These are phyloP conservation scores for Heliconius sara DNA, from an alignment of 2,888 invertebrate genomes.

Conservation along the genomic window DNA sequence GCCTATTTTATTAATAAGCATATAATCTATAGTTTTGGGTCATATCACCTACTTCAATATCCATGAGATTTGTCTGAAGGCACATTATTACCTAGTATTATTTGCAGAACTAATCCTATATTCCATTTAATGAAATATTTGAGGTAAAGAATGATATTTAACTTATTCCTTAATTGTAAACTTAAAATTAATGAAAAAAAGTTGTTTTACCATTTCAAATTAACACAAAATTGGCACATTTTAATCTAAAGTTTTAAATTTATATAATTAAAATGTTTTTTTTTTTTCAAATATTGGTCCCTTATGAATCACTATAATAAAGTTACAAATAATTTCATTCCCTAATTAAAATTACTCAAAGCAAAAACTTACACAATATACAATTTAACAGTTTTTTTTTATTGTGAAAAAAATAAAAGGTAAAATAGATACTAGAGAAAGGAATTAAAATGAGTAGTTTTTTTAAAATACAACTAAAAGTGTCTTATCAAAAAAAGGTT, in stretches of 20 bases:
- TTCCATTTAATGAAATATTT: conserved; percentile 12
- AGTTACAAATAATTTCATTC: background rate
- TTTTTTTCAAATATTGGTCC: conserved; percentile 2
- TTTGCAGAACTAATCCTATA: background rate
- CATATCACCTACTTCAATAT: too few relatives aligned
- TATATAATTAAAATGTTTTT: background rate
- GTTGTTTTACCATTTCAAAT: background rate
- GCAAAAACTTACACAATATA: background rate
- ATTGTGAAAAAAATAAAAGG: background rate
- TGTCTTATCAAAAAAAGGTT: background rate
- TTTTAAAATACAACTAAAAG: too few relatives aligned
- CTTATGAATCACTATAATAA: background rate
- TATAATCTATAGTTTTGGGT: too few relatives aligned
- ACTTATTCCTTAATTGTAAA: background rate
- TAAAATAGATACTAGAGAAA: too few relatives aligned
- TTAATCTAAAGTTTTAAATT: background rate
- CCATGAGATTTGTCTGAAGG: background rate
- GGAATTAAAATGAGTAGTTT: too few relatives aligned
- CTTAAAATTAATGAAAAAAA: background rate
- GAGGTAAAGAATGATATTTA: conserved; percentile 1
- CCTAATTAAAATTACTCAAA: conserved; percentile 4
- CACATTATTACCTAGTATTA: background rate
- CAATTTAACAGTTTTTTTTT: background rate
- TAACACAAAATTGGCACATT: conserved; percentile 3
- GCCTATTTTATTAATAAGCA: too few relatives aligned